Conservation (phyloP, 2,888 invertebrate species). For the Hartigia nigra region DNA sequence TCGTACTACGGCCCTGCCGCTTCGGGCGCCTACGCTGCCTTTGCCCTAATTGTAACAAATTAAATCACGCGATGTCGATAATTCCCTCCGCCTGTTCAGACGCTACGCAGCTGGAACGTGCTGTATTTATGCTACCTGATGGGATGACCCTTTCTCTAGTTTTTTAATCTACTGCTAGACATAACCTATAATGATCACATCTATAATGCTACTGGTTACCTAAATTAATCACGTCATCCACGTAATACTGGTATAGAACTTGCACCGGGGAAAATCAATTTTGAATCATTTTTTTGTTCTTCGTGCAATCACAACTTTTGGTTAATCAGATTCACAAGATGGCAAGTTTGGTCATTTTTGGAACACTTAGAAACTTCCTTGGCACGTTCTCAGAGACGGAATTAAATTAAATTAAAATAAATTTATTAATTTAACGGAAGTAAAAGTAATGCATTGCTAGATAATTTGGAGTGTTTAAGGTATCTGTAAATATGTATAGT, state of each 20-base stretch:
- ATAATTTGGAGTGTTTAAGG: not conserved
- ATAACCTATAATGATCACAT: not conserved
- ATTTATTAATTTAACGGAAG: too few relatives aligned
- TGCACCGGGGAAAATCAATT: not conserved
- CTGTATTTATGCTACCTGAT: not conserved
- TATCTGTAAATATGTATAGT: not conserved
- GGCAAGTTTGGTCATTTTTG: not conserved
- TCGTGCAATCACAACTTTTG: not conserved
- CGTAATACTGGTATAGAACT: not conserved
- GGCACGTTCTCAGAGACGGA: not conserved
- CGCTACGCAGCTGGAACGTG: conserved; percentile 7
- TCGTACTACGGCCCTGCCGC: conserved; percentile 11
- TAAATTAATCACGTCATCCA: not conserved
- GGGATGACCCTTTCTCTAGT: not conserved
- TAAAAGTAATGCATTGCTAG: not conserved
- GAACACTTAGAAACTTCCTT: not conserved
- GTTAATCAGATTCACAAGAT: not conserved
- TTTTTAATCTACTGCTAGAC: not conserved
- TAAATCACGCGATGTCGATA: conserved; percentile 58
- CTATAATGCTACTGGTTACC: not conserved
- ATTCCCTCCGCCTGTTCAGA: conserved; percentile 10
- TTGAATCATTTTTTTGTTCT: not conserved
- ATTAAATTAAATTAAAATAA: too few relatives aligned
- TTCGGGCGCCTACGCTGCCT: conserved; percentile 30
- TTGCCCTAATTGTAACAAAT: conserved; percentile 61